Evolutionary conservation across 2,113 vertebrate species (phyloP), one percentile per base, ranked within the genome.

Genomic region (Leucoraja erinaceus): DNA sequence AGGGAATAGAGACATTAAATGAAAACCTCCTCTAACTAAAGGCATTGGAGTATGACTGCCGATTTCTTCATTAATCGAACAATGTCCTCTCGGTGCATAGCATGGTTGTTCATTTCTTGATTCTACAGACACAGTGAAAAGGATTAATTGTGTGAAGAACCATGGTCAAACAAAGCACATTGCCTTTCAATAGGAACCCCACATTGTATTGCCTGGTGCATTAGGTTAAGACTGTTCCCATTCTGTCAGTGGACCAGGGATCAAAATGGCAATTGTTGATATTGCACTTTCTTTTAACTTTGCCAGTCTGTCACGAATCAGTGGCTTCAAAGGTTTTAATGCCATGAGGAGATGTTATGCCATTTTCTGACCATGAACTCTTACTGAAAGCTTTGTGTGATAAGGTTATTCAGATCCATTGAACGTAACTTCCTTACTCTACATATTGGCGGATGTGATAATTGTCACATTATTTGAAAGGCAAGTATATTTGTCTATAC

Each of bases 71-170:
- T 84, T 28, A 84, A 84, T 56, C 81, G 59, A 84, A 84, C 10
- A n/a, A 54, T 59, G 81, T 59, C 25, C 56, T 84, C 81, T 84
- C 63, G 28, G n/a, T 20, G 5, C 59, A 25, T 84, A 56, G 47
- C 25, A 47, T 38, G 25, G 47, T 47, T 83, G 38, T 20, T 83
- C 79, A 25, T 54, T 22, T 83, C 47, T 56, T 59, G 54, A 84
- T 84, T 84, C 81, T 14, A 11, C 81, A 61, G 81, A 84, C n/a
- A 84, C 81, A n/a, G 81, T 59, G 54, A 61, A 61, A 54, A 84
- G 54, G 28, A 84, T 84, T 84, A 83, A 12, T 0, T 25, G 20
- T 25, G 28, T 22, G 10, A 10, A 84, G 28, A 59, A 79, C 33
- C 54, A 61, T 28, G 54, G 10, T 84, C 38, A 47, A 10, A 66